phyloP scores from a whole-genome alignment of 2,888 invertebrate species.

The Copidosoma aretas region DNA sequence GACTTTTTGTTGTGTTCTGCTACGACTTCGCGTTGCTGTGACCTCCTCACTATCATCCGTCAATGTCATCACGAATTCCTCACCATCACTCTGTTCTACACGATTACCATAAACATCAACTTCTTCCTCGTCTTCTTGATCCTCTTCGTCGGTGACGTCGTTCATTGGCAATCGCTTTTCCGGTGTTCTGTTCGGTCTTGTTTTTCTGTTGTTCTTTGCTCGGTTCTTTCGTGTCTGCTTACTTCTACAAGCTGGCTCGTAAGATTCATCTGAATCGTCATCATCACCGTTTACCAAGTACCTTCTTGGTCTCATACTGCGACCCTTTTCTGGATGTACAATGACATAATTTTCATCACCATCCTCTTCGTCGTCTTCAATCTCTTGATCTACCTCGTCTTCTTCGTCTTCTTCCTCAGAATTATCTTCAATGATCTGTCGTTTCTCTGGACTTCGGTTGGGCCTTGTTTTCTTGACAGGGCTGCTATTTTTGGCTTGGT shows the following conservation, averaged over 20 bases:
- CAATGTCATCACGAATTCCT: background rate
- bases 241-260: background rate
- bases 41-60: constrained; percentile 17
- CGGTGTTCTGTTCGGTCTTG: background rate
- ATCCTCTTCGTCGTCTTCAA: constrained; percentile 40
- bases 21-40: background rate
- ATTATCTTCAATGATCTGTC: constrained; percentile 46
- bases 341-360: constrained; percentile 36
- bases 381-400: constrained; percentile 48
- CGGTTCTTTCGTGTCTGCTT: constrained; percentile 4
- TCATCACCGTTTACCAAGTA: constrained; percentile 34
- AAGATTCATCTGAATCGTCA: background rate
- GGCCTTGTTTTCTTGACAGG: constrained; percentile 46
- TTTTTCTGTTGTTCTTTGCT: background rate
- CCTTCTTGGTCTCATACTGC: too few species aligned
- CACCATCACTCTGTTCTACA: constrained; percentile 33
- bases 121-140: constrained; percentile 49
- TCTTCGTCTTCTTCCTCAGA: constrained; percentile 44
- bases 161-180: background rate
- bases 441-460: constrained; percentile 47
- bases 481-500: constrained; percentile 54
- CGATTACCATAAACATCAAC: constrained; percentile 49
- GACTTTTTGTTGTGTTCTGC: background rate
- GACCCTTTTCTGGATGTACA: too few species aligned
- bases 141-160: constrained; percentile 34